Base-by-base conservation (phyloP, 2,113 vertebrate species). In the Astur gentilis region DNA sequence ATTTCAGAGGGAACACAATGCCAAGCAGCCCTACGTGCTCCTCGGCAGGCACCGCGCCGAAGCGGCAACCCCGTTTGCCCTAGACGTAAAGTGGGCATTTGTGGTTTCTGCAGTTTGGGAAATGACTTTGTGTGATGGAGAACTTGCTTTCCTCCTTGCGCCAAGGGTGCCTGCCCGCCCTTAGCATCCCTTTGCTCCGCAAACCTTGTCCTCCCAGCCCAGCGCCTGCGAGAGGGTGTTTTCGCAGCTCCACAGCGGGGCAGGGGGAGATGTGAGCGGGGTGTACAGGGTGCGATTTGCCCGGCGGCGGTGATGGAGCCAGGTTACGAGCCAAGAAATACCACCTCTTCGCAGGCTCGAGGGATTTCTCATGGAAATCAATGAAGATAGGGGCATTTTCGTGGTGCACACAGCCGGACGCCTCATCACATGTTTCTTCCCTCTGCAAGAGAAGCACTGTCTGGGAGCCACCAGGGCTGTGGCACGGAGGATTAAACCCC, bases 361-460 rank as follows among this genome's bases (percentile, higher is more conserved):
- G 72, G 49, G 34, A 10, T 82, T 93, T 34, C 57, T 82, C 89
- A 69, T 65, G 60, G 26, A 73, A 87, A 44, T 40, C 70, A 2
- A 0, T 3, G 65, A 10, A 36, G 87, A 26, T 2, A 2, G 45
- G 6, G 50, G 32, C 64, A 6, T 42, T 83, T 60, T 4, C 16
- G 0, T 0, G 57, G 40, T 20, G 58, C 27, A 4, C 7, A 1
- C 80, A 50, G 84, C 13, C 1, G 0, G 86, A 36, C 2, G 6
- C 44, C 70, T 18, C 73, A 11, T 89, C 77, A 23, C 93, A 40
- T 13, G 50, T 23, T 91, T 10, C 49, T 13, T 6, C 38, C 58
- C 31, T n/a, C 17, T 34, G 95, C 66, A 64, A 18, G 70, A 36
- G 78, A 26, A 91, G 44, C 31, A 0, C 31, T 19, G 65, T 3